Conservation (phyloP, 2,888 invertebrate genomes). For the Salticus scenicus region DNA sequence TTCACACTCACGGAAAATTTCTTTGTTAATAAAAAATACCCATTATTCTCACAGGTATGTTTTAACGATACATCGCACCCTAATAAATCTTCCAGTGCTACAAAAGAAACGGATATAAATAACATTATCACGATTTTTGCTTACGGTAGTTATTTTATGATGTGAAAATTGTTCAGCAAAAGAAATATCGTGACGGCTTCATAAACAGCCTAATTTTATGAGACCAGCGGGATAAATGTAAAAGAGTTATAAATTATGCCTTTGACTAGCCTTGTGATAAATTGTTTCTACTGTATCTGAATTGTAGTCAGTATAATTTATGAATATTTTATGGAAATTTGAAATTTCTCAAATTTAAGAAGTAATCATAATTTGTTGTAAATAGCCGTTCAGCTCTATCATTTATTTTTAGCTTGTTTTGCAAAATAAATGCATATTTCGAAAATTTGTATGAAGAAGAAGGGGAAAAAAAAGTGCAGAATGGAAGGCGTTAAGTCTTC, state of each 20-base stretch:
- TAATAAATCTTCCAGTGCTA: neutral
- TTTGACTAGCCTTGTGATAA: neutral
- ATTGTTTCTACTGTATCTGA: neutral
- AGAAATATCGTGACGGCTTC: constrained; percentile 9
- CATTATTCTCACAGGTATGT: neutral
- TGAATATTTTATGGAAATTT: neutral
- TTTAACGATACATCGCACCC: neutral
- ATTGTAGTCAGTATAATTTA: neutral
- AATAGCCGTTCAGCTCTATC: too few relatives aligned
- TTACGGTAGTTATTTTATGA: constrained; percentile 9
- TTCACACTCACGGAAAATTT: neutral
- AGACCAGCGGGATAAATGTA: neutral
- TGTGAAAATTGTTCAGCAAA: neutral
- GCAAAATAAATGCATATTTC: too few relatives aligned
- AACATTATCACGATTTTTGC: constrained; percentile 3
- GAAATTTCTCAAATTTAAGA: too few relatives aligned
- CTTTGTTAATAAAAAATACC: neutral
- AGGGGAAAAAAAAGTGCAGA: too few relatives aligned
- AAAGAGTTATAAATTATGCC: neutral
- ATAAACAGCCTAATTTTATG: neutral
- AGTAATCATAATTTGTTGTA: too few relatives aligned
- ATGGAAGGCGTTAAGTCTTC: too few relatives aligned
- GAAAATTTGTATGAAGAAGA: too few relatives aligned
- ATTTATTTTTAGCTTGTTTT: too few relatives aligned
- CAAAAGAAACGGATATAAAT: constrained; percentile 11